phyloP scores from a whole-genome alignment of 2,797 vertebrate species.

The Mus caroli region DNA sequence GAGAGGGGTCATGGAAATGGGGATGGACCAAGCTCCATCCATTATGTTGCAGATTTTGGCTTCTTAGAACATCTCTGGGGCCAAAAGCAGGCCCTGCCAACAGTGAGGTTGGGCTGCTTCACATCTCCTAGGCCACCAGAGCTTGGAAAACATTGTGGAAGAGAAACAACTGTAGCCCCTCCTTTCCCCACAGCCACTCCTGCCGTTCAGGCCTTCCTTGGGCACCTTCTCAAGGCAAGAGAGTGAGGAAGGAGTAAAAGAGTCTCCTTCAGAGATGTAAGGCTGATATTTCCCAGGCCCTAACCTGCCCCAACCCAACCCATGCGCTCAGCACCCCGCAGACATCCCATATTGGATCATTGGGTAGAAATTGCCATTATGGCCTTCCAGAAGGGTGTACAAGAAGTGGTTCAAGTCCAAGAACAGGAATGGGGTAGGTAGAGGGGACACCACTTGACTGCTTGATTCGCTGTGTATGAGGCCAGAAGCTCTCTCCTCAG shows the following conservation, averaged over 20 bases:
- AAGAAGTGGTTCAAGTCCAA: background rate
- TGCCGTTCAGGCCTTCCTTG: background rate
- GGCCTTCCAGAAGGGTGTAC: background rate
- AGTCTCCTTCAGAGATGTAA: slow-evolving; percentile 3
- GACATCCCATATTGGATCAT: background rate
- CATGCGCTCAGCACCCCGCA: background rate
- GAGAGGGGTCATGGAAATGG: background rate
- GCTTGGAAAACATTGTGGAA: background rate
- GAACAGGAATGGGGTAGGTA: background rate
- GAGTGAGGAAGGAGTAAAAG: background rate
- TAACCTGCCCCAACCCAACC: background rate
- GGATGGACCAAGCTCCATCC: background rate
- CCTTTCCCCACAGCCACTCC: background rate
- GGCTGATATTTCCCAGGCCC: slow-evolving; percentile 54
- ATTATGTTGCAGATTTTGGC: background rate
- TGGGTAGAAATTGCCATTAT: background rate
- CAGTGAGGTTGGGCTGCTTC: background rate
- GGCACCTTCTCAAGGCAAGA: background rate
- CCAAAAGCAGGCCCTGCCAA: background rate
- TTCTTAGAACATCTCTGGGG: background rate
- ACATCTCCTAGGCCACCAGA: fast-evolving
- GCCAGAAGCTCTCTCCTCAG: background rate
- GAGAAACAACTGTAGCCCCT: background rate
- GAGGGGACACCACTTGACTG: background rate
- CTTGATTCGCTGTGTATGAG: background rate